Conservation (phyloP, 1,140 invertebrate genomes). For the Acromyrmex charruanus region DNA sequence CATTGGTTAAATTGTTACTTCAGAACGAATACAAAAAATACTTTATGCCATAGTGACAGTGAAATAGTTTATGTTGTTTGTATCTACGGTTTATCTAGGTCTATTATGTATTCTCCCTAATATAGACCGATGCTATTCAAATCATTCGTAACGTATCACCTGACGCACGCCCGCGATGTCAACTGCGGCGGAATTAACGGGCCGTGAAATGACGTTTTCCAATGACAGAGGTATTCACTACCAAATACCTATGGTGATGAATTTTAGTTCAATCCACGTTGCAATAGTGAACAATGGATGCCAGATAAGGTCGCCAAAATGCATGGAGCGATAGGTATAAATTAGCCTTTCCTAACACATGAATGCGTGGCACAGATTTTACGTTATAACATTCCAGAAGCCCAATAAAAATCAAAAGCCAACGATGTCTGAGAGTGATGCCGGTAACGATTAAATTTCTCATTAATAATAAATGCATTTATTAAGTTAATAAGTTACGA, state of each 20-base stretch:
- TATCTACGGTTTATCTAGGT: neutral
- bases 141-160: slow-evolving; percentile 39
- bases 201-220: slow-evolving; percentile 39
- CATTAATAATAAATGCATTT: slow-evolving; percentile 14
- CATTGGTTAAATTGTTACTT: neutral
- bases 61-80: neutral
- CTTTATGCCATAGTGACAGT: neutral
- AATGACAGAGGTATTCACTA: slow-evolving; percentile 58
- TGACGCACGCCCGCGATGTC: slow-evolving; percentile 27
- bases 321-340: slow-evolving; percentile 25
- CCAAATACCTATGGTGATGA: slow-evolving; percentile 64
- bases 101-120: slow-evolving; percentile 33
- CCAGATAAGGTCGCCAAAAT: slow-evolving; percentile 39
- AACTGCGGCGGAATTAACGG: slow-evolving; percentile 57
- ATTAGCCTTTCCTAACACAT: slow-evolving; percentile 55
- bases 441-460: slow-evolving; percentile 5
- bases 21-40: neutral
- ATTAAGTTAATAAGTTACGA: slow-evolving; percentile 41
- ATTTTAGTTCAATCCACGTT: slow-evolving; percentile 62
- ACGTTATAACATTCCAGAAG: slow-evolving; percentile 36
- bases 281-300: slow-evolving; percentile 60
- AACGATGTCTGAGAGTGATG: slow-evolving; percentile 9
- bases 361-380: slow-evolving; percentile 30
- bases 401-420: slow-evolving; percentile 16
- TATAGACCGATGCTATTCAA: slow-evolving; percentile 43